Conservation (phyloP, 2,113 vertebrate genomes). For the Chrysochloris asiatica region DNA sequence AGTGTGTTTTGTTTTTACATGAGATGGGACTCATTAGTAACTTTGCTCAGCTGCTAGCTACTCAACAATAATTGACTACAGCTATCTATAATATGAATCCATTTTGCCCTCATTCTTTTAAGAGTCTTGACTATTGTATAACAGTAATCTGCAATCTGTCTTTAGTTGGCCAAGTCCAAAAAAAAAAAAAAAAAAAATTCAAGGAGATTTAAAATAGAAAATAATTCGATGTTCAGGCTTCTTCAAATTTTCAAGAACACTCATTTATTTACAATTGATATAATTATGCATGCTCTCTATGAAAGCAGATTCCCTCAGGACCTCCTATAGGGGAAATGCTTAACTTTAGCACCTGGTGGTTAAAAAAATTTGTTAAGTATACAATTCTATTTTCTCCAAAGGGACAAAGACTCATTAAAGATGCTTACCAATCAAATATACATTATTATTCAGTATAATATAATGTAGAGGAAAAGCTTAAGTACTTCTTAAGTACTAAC, state of each 20-base stretch:
- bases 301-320: conserved; percentile 24
- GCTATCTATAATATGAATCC: conserved; percentile 4
- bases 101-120: conserved; percentile 43
- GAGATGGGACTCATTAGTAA: background rate
- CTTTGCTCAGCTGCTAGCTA: background rate
- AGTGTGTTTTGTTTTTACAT: background rate
- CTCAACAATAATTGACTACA: background rate
- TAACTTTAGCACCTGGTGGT: conserved; percentile 30
- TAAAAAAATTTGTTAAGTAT: background rate
- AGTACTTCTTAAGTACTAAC: no score
- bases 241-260: conserved; percentile 15
- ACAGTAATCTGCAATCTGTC: background rate
- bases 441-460: background rate
- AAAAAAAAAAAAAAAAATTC: background rate
- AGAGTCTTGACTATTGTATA: conserved; percentile 1
- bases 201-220: conserved; percentile 20
- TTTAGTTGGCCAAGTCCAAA: background rate
- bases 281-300: background rate
- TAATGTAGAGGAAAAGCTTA: background rate
- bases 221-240: background rate
- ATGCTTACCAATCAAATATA: background rate
- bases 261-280: conserved; percentile 30
- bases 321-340: background rate
- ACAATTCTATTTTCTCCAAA: background rate
- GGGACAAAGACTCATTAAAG: conserved; percentile 22